These are phyloP conservation scores for Dryobota labecula DNA, from an alignment of 2,888 invertebrate species.

Conservation along the genomic window DNA sequence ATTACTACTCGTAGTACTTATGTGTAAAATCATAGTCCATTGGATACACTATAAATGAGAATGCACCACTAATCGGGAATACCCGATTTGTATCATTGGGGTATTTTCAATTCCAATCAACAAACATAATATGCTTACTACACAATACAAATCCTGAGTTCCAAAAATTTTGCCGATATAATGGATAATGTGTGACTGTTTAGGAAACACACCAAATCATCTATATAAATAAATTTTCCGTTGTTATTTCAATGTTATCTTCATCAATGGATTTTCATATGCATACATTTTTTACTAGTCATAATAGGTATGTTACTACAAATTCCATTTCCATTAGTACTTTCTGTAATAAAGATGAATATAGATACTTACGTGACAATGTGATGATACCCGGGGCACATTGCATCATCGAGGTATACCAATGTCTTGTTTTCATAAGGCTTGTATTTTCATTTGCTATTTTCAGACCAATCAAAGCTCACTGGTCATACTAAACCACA, in stretches of 20 bases:
- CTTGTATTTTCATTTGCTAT: background rate
- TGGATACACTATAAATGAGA: background rate
- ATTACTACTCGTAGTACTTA: no score
- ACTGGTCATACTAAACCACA: background rate
- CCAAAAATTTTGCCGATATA: background rate
- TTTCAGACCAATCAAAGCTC: background rate
- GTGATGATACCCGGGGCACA: background rate
- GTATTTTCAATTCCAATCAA: background rate
- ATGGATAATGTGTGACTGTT: background rate
- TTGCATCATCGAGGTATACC: background rate
- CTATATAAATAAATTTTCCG: background rate
- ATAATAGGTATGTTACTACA: background rate
- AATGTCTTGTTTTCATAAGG: background rate
- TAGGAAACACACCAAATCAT: background rate
- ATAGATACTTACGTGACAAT: background rate
- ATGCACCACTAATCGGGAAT: background rate
- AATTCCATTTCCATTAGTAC: background rate
- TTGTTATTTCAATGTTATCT: background rate
- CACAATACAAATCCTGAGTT: background rate
- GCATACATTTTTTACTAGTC: background rate
- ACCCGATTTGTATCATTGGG: background rate
- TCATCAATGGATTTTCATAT: background rate
- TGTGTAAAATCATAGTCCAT: background rate
- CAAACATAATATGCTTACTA: background rate
- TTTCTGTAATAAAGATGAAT: background rate